Evolutionary conservation across 2,797 vertebrate species (phyloP).

Genomic region (Epinephelus coioides): DNA sequence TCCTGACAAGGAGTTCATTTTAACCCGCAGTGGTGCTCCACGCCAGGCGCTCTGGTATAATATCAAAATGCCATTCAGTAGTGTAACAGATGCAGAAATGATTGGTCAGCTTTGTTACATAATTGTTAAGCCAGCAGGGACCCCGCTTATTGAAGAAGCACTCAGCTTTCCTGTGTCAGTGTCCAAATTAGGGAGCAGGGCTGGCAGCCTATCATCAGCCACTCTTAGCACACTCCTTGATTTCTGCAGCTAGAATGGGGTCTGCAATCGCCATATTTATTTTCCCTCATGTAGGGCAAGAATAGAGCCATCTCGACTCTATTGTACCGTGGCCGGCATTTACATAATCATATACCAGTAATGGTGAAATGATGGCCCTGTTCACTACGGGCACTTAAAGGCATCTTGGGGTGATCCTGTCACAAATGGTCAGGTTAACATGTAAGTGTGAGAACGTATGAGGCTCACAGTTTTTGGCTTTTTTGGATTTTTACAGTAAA

Average conservation of each 20-base stretch:
- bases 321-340: slow-evolving; percentile 37
- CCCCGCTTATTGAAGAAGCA: slow-evolving; percentile 64
- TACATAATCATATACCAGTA: slow-evolving; percentile 58
- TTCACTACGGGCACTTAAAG: slow-evolving; percentile 16
- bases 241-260: slow-evolving; percentile 57
- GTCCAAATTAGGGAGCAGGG: slow-evolving; percentile 75
- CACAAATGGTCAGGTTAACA: neutral
- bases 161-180: slow-evolving; percentile 72
- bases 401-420: neutral
- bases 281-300: slow-evolving; percentile 51
- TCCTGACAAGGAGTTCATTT: slow-evolving; percentile 71
- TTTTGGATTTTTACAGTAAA: neutral
- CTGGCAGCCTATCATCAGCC: slow-evolving; percentile 79
- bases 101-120: slow-evolving; percentile 77
- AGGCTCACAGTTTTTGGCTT: neutral
- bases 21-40: slow-evolving; percentile 55
- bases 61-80: slow-evolving; percentile 67
- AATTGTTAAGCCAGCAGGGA: slow-evolving; percentile 77
- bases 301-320: slow-evolving; percentile 37
- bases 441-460: neutral
- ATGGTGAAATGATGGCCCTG: slow-evolving; percentile 37
- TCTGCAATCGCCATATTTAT: slow-evolving; percentile 55
- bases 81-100: slow-evolving; percentile 74
- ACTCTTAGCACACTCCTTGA: slow-evolving; percentile 56
- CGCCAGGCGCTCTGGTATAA: slow-evolving; percentile 27